Percentiles rank a stretch among this genome's conserved stretches.
Evolutionary conservation across 2,888 invertebrate genomes (phyloP).

Genomic region (Pollenia angustigena): DNA sequence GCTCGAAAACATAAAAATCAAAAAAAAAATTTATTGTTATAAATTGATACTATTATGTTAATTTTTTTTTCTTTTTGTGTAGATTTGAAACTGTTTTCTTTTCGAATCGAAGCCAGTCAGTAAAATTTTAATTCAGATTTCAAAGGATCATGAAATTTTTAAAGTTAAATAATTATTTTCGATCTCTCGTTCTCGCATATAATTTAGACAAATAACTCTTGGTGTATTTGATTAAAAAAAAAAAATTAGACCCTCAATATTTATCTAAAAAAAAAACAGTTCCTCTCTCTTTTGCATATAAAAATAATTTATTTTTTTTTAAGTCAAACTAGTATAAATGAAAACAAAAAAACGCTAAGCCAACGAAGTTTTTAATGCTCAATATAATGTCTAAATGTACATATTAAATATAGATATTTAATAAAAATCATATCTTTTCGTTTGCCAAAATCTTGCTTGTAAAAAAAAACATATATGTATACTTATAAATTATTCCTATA

Average conservation of each 20-base stretch:
- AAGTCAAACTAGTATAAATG: not conserved
- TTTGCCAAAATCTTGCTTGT: slow-evolving; percentile 69
- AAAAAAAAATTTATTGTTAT: too few relatives aligned
- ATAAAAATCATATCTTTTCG: slow-evolving; percentile 23
- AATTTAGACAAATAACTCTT: too few relatives aligned
- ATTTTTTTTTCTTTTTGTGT: too few relatives aligned
- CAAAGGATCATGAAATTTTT: too few relatives aligned
- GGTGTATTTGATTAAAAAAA: too few relatives aligned
- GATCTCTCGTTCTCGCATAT: too few relatives aligned
- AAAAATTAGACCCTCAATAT: not conserved
- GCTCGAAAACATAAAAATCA: too few relatives aligned
- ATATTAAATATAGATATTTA: slow-evolving; percentile 34
- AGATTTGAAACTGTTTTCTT: too few relatives aligned
- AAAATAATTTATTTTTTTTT: not conserved
- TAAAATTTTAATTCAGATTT: too few relatives aligned
- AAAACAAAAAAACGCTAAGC: slow-evolving; percentile 9
- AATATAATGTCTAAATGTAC: slow-evolving; percentile 53
- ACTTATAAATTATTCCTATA: slow-evolving; percentile 64
- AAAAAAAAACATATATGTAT: slow-evolving; percentile 5
- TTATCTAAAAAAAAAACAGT: not conserved
- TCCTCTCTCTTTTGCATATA: not conserved
- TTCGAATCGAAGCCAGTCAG: too few relatives aligned
- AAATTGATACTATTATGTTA: too few relatives aligned
- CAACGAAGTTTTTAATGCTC: slow-evolving; percentile 68
- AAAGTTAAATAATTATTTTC: too few relatives aligned